These are phyloP conservation scores for Baccha elongata DNA, from an alignment of 2,888 invertebrate genomes.

Conservation along the genomic window DNA sequence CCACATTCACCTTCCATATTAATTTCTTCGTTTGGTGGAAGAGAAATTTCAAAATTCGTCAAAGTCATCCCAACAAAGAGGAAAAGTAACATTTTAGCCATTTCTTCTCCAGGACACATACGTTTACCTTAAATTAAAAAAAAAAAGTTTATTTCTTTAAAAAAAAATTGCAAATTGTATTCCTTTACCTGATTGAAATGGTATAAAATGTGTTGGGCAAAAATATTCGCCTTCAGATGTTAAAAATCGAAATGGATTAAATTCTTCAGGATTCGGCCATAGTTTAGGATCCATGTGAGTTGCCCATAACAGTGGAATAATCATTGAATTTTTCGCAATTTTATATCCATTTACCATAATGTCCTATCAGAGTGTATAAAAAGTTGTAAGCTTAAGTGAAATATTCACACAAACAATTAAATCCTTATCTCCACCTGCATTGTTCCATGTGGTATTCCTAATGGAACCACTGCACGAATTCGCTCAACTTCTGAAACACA, in stretches of 20 bases:
- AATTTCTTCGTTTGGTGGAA: conserved; percentile 81
- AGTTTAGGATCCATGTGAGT: conserved; percentile 88
- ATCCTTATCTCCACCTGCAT: conserved; percentile 80
- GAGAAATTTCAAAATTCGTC: conserved; percentile 83
- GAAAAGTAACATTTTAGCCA: conserved; percentile 88
- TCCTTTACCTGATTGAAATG: conserved; percentile 90
- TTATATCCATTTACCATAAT: conserved; percentile 85
- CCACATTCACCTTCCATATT: conserved; percentile 89
- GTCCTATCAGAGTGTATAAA: no score
- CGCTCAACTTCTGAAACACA: conserved; percentile 91
- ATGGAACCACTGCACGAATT: conserved; percentile 90
- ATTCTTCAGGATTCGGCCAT: conserved; percentile 88
- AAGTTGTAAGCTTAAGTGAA: not conserved
- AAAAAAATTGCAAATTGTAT: not conserved
- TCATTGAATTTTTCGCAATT: conserved; percentile 88
- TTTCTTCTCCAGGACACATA: conserved; percentile 92
- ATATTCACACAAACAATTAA: not conserved
- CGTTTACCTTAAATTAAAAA: conserved; percentile 86
- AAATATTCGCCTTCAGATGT: conserved; percentile 85
- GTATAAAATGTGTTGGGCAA: conserved; percentile 89
- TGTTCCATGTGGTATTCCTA: conserved; percentile 93
- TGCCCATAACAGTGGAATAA: conserved; percentile 92
- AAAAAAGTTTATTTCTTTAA: not conserved
- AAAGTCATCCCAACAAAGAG: conserved; percentile 86
- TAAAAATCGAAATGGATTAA: conserved; percentile 88